Evolutionary conservation across 2,888 invertebrate genomes (phyloP).

Genomic region (Gandaritis pyraliata): DNA sequence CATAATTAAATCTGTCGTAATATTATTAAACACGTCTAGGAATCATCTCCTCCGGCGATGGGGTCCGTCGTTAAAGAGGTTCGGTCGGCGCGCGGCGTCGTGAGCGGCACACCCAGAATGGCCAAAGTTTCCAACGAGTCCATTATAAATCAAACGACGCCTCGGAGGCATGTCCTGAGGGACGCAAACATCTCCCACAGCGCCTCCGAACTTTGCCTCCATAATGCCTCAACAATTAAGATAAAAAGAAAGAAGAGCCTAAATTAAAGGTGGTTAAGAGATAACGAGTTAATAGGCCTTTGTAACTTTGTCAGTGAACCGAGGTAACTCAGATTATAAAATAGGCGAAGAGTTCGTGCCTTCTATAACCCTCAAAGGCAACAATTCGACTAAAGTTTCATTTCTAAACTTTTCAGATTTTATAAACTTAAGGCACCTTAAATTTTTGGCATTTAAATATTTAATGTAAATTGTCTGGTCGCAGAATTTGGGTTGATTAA

Average conservation of each 20-base stretch:
- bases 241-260: slow-evolving; percentile 83
- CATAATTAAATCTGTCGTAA: slow-evolving; percentile 84
- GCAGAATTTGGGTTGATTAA: slow-evolving; percentile 30
- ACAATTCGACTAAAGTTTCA: slow-evolving; percentile 10
- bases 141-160: slow-evolving; percentile 85
- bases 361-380: slow-evolving; percentile 14
- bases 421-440: neutral
- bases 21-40: slow-evolving; percentile 84
- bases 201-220: slow-evolving; percentile 77
- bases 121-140: slow-evolving; percentile 83
- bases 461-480: slow-evolving; percentile 7
- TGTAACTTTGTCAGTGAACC: slow-evolving; percentile 65
- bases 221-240: slow-evolving; percentile 84
- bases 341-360: slow-evolving; percentile 28
- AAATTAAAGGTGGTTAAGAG: slow-evolving; percentile 83
- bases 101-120: slow-evolving; percentile 69
- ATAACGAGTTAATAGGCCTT: slow-evolving; percentile 81
- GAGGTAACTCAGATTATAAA: slow-evolving; percentile 42
- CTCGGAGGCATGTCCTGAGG: slow-evolving; percentile 82
- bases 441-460: neutral
- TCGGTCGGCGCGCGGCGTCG: slow-evolving; percentile 60
- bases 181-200: slow-evolving; percentile 76
- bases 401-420: slow-evolving; percentile 4
- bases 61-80: slow-evolving; percentile 82
- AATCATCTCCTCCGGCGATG: slow-evolving; percentile 82